Evolutionary conservation across 2,888 invertebrate genomes (phyloP), one percentile per base, ranked within the genome.

Genomic region (Poecilus cupreus): DNA sequence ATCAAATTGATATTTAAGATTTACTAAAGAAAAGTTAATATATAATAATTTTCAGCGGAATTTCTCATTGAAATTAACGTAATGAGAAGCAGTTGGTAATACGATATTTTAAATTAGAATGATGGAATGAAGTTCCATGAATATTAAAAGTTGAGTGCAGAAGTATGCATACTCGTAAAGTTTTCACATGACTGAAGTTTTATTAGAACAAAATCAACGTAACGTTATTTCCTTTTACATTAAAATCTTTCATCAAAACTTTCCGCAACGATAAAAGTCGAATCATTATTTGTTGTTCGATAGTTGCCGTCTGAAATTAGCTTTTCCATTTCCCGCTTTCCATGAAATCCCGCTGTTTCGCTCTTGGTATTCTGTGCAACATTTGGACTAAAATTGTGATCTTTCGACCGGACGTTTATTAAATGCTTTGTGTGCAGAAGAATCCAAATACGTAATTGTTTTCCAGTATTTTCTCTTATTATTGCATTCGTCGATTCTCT

Each of bases 251-350:
- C 39, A 72, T 60, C 60, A 60, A 60, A 60, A 72, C 72, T 72
- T 46, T 39, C 43, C 51, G 54, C 26, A 26, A 26, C 60, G 60
- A 39, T 32, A 77, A 77, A 57, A 39, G 6, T 60, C 78, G 43
- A 51, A 70, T 79, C 68, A 79, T 79, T 79, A 79, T 79, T 79
- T 79, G 79, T 79, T 51, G 79, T 70, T 79, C 70, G 51, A 79
- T 79, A 79, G 79, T 79, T 70, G 68, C 24, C 37, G 46, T 32
- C 51, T 70, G 51, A 49, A 79, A 79, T 79, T 68, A 79, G 79
- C 70, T 79, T 68, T 79, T 70, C 51, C 70, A 79, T 79, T 79
- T 79, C 51, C 60, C 76, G 76, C 32, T 26, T 60, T 60, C 60
- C 26, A 60, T 60, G 26, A 24, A 13, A 13, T 20, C 16, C 46